These are phyloP conservation scores for Ceratina calcarata DNA, from an alignment of 1,140 invertebrate genomes.

Conservation along the genomic window DNA sequence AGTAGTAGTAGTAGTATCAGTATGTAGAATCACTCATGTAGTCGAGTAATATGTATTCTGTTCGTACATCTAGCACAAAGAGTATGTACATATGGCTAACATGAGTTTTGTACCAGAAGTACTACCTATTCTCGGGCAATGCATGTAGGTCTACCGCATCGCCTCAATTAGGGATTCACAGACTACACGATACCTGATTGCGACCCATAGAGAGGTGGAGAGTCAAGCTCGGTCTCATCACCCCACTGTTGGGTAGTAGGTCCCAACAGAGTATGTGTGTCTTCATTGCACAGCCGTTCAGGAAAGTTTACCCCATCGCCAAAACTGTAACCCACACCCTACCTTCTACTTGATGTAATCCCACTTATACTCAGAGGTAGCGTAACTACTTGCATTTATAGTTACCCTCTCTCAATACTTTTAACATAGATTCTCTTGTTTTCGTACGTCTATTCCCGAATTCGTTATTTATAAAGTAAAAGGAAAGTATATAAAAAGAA, in stretches of 20 bases:
- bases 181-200: conserved; percentile 73
- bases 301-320: conserved; percentile 93
- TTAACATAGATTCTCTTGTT: background rate
- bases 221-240: conserved; percentile 79
- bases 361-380: conserved; percentile 52
- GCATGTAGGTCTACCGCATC: conserved; percentile 29
- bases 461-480: background rate
- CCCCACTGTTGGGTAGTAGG: conserved; percentile 79
- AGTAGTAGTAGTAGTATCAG: background rate
- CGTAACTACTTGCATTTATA: conserved; percentile 52
- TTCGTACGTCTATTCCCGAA: background rate
- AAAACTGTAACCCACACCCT: conserved; percentile 84
- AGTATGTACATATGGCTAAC: conserved; percentile 20
- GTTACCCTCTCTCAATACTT: background rate
- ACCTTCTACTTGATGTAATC: conserved; percentile 69
- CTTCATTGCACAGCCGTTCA: conserved; percentile 88
- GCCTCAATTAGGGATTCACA: conserved; percentile 41
- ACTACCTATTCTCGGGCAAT: conserved; percentile 25
- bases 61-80: background rate
- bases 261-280: conserved; percentile 88
- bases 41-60: background rate
- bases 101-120: conserved; percentile 41
- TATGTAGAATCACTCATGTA: background rate
- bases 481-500: background rate
- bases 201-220: conserved; percentile 70